Evolutionary conservation across 2,888 invertebrate species (phyloP).

Genomic region (Latrodectus elegans): DNA sequence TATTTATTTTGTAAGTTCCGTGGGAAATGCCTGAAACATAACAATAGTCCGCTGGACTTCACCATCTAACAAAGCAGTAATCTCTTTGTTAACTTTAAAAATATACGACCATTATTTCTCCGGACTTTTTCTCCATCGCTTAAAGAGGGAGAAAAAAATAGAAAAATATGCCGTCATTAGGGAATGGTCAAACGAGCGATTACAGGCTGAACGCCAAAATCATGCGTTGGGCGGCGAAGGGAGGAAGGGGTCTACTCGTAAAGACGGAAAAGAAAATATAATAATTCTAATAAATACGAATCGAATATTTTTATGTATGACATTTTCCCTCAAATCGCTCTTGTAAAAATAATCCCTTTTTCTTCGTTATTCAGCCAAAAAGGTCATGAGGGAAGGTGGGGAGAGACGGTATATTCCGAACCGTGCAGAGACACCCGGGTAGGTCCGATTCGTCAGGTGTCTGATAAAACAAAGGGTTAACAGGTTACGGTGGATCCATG

Average conservation of each 20-base stretch:
- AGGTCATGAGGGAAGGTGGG: background rate
- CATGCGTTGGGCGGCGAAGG: background rate
- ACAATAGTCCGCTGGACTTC: constrained; percentile 44
- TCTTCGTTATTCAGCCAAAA: constrained; percentile 10
- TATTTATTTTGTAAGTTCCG: constrained; percentile 55
- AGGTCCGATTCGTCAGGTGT: constrained; percentile 28
- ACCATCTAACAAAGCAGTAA: constrained; percentile 58
- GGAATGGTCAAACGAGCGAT: constrained; percentile 55
- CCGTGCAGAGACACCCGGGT: constrained; percentile 42
- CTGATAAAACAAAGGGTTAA: constrained; percentile 50
- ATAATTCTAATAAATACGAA: constrained; percentile 51
- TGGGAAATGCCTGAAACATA: constrained; percentile 38
- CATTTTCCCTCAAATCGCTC: constrained; percentile 29
- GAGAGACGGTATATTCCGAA: constrained; percentile 10
- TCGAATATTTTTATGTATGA: constrained; percentile 37
- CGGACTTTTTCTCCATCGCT: constrained; percentile 13
- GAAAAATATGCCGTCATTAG: constrained; percentile 40
- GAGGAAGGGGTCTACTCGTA: background rate
- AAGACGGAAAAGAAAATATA: constrained; percentile 5
- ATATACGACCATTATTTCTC: constrained; percentile 52
- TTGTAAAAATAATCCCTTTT: constrained; percentile 8
- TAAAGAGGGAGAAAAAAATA: constrained; percentile 25
- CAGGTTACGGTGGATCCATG: constrained; percentile 36
- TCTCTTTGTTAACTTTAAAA: constrained; percentile 67
- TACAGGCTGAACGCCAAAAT: constrained; percentile 27